phyloP scores from a whole-genome alignment of 2,113 vertebrate species.

The Myrmophylax atrothorax region DNA sequence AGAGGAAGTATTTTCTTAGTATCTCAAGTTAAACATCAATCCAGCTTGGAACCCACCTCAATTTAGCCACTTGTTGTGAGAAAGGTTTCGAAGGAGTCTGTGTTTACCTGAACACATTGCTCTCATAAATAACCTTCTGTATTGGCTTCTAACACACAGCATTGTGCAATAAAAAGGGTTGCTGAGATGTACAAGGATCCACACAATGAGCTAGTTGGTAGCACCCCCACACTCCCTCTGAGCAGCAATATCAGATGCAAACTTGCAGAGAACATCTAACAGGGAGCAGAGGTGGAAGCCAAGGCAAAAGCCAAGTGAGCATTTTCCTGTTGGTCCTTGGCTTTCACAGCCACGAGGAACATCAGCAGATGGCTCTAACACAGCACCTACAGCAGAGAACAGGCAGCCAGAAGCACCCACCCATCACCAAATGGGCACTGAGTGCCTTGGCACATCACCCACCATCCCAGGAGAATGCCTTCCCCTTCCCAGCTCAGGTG shows the following conservation, averaged over 20 bases:
- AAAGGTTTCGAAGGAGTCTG: not conserved
- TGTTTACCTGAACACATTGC: not conserved
- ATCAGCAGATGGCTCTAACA: not conserved
- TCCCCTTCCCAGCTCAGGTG: not conserved
- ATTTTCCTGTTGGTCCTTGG: not conserved
- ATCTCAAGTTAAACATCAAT: constrained; percentile 58
- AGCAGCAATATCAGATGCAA: not conserved
- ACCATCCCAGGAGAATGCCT: not conserved
- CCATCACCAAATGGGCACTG: rapidly evolving
- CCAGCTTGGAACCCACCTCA: constrained; percentile 22
- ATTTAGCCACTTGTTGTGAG: constrained; percentile 1
- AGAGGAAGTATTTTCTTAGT: constrained; percentile 60
- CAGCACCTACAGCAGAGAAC: not conserved
- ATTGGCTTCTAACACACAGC: not conserved
- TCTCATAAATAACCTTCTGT: not conserved
- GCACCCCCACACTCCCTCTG: not conserved
- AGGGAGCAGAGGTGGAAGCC: not conserved
- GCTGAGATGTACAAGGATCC: not conserved
- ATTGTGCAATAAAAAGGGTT: not conserved
- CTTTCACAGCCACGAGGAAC: not conserved
- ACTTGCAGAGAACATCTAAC: not conserved
- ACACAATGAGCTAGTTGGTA: not conserved
- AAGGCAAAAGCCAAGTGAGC: not conserved
- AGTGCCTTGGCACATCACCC: not conserved
- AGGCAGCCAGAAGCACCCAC: rapidly evolving